These are phyloP conservation scores for Cepaea nemoralis DNA, from an alignment of 1,140 invertebrate species.

Conservation along the genomic window DNA sequence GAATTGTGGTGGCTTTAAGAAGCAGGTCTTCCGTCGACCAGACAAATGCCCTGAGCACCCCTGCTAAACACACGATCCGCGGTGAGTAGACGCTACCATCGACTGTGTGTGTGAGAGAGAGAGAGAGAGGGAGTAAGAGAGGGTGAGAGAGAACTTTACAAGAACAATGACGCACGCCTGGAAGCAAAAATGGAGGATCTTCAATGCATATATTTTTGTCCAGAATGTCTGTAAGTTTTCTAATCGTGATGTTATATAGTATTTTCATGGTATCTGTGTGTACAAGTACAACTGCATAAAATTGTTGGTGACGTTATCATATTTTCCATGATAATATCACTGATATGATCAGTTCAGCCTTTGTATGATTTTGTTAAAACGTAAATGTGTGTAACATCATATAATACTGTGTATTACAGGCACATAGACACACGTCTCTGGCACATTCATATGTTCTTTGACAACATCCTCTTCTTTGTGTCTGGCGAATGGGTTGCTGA, in stretches of 20 bases:
- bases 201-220: not conserved
- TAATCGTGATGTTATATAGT: not conserved
- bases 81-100: constrained; percentile 5
- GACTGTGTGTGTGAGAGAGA: not conserved
- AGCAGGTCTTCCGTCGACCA: not conserved
- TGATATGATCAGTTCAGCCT: not conserved
- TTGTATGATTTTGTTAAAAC: not conserved
- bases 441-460: too few species aligned
- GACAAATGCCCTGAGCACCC: constrained; percentile 4
- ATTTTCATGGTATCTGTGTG: not conserved
- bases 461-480: too few species aligned
- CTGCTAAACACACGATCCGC: not conserved
- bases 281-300: not conserved
- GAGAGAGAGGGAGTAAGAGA: not conserved
- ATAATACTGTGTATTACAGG: too few species aligned
- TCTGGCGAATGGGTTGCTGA: too few species aligned
- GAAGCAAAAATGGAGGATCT: constrained; percentile 19
- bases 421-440: too few species aligned
- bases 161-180: constrained; percentile 21
- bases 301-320: not conserved
- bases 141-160: not conserved
- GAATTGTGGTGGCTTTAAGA: not conserved
- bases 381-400: too few species aligned
- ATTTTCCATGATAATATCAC: not conserved
- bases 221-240: not conserved